Evolutionary conservation across 2,797 vertebrate species (phyloP).

Genomic region (Fistularia commersonii): DNA sequence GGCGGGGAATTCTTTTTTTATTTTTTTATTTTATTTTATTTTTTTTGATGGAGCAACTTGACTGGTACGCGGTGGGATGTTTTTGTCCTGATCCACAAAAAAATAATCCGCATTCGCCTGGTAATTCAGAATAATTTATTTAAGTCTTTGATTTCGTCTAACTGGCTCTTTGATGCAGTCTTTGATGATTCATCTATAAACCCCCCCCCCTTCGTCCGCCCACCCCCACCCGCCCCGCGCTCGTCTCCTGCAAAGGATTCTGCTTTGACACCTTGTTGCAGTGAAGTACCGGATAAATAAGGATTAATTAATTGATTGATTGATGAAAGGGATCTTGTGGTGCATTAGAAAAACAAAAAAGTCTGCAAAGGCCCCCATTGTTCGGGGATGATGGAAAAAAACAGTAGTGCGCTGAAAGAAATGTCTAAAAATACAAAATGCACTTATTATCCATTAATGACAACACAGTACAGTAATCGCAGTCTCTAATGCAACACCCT

Average conservation of each 20-base stretch:
- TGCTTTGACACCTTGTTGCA: slow-evolving; percentile 1
- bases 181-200: too few relatives aligned
- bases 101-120: too few relatives aligned
- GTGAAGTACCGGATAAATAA: slow-evolving; percentile 38
- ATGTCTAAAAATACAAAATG: slow-evolving; percentile 60
- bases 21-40: background rate
- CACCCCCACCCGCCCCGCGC: too few relatives aligned
- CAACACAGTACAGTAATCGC: slow-evolving; percentile 54
- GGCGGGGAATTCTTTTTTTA: background rate
- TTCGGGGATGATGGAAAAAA: slow-evolving; percentile 42
- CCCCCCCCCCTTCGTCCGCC: too few relatives aligned
- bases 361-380: slow-evolving; percentile 37
- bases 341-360: slow-evolving; percentile 54
- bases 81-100: too few relatives aligned
- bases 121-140: too few relatives aligned
- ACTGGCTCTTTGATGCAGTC: too few relatives aligned
- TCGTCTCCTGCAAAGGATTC: too few relatives aligned
- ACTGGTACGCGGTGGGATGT: too few relatives aligned
- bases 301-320: slow-evolving; percentile 65
- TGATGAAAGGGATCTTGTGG: slow-evolving; percentile 55
- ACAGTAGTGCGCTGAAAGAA: slow-evolving; percentile 41
- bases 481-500: slow-evolving; percentile 57
- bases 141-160: too few relatives aligned
- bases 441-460: slow-evolving; percentile 66
- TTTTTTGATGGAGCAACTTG: background rate